phyloP scores from a whole-genome alignment of 1,140 invertebrate species.

The Drosophila leontia region DNA sequence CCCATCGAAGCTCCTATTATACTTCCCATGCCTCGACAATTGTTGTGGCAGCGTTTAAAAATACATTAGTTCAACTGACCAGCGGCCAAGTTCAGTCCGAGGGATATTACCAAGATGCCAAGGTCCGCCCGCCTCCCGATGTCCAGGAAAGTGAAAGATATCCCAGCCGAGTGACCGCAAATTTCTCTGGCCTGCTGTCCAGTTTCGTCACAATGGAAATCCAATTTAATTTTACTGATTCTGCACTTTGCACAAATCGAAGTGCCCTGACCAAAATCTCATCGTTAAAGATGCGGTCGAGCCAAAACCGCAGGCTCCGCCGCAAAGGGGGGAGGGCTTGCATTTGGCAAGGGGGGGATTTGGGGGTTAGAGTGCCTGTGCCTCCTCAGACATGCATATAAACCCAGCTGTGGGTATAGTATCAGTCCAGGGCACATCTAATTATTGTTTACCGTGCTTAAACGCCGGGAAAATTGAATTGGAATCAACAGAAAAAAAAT shows the following conservation, averaged over 20 bases:
- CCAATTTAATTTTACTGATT: constrained; percentile 82
- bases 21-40: constrained; percentile 16
- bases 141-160: constrained; percentile 47
- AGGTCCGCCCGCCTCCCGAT: constrained; percentile 4
- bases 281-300: constrained; percentile 59
- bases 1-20: constrained; percentile 40
- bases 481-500: constrained; percentile 74
- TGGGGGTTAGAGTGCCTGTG: neutral
- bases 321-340: constrained; percentile 34
- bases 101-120: constrained; percentile 7
- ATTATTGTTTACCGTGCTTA: constrained; percentile 80
- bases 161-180: constrained; percentile 39
- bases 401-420: constrained; percentile 11
- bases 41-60: constrained; percentile 65
- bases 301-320: constrained; percentile 48
- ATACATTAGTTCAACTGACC: constrained; percentile 68
- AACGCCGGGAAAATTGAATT: constrained; percentile 80
- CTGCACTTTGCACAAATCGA: constrained; percentile 79
- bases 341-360: constrained; percentile 14
- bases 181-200: constrained; percentile 59
- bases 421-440: constrained; percentile 61
- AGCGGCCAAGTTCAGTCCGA: constrained; percentile 31
- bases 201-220: constrained; percentile 81
- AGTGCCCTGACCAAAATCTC: constrained; percentile 64
- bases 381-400: constrained; percentile 34